A percentile compares a stretch with the other conserved stretches of the same genome.
These are phyloP conservation scores for Orchestia grillus DNA, from an alignment of 1,140 invertebrate species.

Conservation along the genomic window DNA sequence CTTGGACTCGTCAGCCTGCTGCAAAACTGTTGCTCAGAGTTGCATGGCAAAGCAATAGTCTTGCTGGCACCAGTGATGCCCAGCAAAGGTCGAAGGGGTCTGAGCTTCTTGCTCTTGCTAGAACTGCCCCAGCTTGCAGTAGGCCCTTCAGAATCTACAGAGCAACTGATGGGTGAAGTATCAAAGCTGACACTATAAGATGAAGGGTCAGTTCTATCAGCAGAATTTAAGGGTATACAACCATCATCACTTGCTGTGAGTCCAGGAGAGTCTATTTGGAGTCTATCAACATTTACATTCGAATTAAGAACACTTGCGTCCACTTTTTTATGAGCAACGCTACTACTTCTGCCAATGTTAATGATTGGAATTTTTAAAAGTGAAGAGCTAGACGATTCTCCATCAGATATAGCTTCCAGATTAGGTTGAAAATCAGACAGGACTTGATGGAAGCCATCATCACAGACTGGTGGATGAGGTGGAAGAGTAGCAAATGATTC, in stretches of 20 bases:
- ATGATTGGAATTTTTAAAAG: slow-evolving; percentile 3
- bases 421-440: background rate
- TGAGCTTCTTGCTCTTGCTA: background rate
- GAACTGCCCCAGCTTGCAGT: background rate
- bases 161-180: background rate
- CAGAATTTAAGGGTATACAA: background rate
- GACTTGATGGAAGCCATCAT: background rate
- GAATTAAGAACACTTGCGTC: background rate
- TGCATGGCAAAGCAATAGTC: background rate
- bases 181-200: background rate
- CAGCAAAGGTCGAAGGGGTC: background rate
- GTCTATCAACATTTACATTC: background rate
- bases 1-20: background rate
- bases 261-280: background rate
- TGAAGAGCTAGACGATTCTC: background rate
- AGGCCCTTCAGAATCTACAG: background rate
- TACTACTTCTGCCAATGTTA: background rate
- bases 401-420: background rate
- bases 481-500: background rate
- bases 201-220: background rate
- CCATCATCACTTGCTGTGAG: background rate
- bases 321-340: background rate
- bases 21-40: background rate
- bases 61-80: background rate
- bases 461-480: background rate